These are phyloP conservation scores for Drosophila phalerata DNA, from an alignment of 2,888 invertebrate species.

Conservation along the genomic window DNA sequence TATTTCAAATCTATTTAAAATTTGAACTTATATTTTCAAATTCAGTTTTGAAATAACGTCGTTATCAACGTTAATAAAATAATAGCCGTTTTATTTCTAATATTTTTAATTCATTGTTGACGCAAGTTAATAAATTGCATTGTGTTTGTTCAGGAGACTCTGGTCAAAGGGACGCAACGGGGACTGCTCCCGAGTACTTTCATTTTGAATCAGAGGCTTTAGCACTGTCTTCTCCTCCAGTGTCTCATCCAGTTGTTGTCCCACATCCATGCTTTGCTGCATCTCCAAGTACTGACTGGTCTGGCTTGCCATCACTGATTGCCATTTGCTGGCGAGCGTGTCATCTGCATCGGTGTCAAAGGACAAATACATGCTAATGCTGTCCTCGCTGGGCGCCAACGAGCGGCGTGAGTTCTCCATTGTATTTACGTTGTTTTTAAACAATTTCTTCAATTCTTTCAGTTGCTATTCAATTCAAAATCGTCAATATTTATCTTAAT, in stretches of 20 bases:
- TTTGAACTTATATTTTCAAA: background rate
- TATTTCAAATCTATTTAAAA: too few species aligned
- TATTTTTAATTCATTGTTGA: too few species aligned
- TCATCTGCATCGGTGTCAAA: conserved; percentile 70
- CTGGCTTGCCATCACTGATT: conserved; percentile 58
- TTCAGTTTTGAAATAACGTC: conserved; percentile 1
- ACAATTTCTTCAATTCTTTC: background rate
- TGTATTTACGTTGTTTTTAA: background rate
- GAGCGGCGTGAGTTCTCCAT: conserved; percentile 68
- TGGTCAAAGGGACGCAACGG: conserved; percentile 72
- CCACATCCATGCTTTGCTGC: conserved; percentile 43
- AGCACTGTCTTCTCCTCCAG: conserved; percentile 56
- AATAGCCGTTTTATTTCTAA: too few species aligned
- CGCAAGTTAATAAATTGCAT: too few species aligned
- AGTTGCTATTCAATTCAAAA: background rate
- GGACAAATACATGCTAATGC: conserved; percentile 78
- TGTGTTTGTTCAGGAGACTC: conserved; percentile 76
- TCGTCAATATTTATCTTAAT: background rate
- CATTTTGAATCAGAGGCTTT: conserved; percentile 32
- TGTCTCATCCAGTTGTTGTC: conserved; percentile 56
- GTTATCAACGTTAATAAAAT: background rate
- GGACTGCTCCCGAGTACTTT: conserved; percentile 44
- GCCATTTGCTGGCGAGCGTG: conserved; percentile 74
- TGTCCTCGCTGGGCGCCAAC: conserved; percentile 58
- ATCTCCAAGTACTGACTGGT: conserved; percentile 49